Evolutionary conservation across 2,113 vertebrate genomes (phyloP), one percentile per base, ranked within the genome.

Genomic region (Bubo blakistoni): DNA sequence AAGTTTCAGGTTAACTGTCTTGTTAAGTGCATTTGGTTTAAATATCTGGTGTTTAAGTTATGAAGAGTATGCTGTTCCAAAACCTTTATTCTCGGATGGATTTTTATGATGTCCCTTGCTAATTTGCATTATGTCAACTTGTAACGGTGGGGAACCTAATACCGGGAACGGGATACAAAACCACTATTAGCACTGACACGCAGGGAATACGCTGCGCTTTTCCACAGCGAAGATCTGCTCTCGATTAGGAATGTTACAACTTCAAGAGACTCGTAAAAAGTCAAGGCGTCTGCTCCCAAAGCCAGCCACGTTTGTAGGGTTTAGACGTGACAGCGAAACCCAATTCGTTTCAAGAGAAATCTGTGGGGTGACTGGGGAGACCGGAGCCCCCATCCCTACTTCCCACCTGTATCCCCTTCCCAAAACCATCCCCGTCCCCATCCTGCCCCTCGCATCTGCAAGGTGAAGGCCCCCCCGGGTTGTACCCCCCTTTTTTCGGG

Each of bases 61-160:
- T 7, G 76, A 69, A 66, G 42, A 4, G 5, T n/a, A 40, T 62
- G 74, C 58, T 85, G 52, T 90, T 91, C 90, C 86, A 94, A 96
- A 96, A 26, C 71, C 52, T 91, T 93, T 90, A 62, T 92, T 91
- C 80, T 89, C 49, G 6, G 44, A 87, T 72, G 73, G 63, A 76
- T 86, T 92, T 94, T 95, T 92, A 86, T 86, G 49, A 84, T 87
- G 74, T 88, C 91, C 88, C 86, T 85, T 78, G 78, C 36, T 94
- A 94, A 94, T 95, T 95, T 94, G 83, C 91, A 88, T 88, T 83
- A 92, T 95, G 91, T 92, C 95, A 94, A 16, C 91, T 94, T 65
- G 62, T 62, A 77, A 19, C 54, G 62, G 87, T 91, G 69, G 62
- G 88, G 91, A 96, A 84, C 44, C 47, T 84, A 88, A 94, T 88